These are phyloP conservation scores for Drosophila teissieri DNA, from an alignment of 1,140 invertebrate genomes.

Conservation along the genomic window DNA sequence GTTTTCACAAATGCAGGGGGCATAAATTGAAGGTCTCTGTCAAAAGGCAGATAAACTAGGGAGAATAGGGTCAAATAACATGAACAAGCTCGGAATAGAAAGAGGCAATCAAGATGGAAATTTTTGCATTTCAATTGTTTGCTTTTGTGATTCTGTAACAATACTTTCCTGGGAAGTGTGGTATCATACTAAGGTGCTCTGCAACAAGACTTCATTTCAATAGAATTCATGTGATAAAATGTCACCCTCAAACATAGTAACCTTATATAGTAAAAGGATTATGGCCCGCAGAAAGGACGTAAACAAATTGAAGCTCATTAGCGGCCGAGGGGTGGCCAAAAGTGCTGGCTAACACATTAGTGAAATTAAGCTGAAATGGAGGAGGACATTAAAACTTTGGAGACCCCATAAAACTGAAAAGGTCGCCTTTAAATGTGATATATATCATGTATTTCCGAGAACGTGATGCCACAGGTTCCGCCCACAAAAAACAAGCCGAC, in stretches of 20 bases:
- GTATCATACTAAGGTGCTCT: not conserved
- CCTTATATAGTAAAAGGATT: conserved; percentile 6
- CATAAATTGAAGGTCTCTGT: conserved; percentile 8
- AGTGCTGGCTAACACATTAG: conserved; percentile 55
- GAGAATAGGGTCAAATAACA: not conserved
- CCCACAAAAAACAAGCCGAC: conserved; percentile 7
- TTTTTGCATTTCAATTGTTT: conserved; percentile 3
- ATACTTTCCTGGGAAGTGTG: not conserved
- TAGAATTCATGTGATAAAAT: not conserved
- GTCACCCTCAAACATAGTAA: conserved; percentile 2
- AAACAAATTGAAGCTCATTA: conserved; percentile 69
- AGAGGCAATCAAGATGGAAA: not conserved
- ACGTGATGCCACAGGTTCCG: conserved; percentile 35
- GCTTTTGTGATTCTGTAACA: not conserved
- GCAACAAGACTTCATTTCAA: not conserved
- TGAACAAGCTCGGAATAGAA: not conserved
- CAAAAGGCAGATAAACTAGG: not conserved
- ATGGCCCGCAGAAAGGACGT: not conserved
- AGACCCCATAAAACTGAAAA: conserved; percentile 59
- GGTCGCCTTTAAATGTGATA: conserved; percentile 65
- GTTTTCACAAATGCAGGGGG: not conserved
- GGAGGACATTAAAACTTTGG: conserved; percentile 69
- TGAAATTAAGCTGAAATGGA: conserved; percentile 67
- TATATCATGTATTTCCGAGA: conserved; percentile 39
- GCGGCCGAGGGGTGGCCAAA: conserved; percentile 22